Percentiles rank a stretch among this genome's conserved stretches.
Conservation (phyloP, 2,797 vertebrate species). For the Manis pentadactyla region DNA sequence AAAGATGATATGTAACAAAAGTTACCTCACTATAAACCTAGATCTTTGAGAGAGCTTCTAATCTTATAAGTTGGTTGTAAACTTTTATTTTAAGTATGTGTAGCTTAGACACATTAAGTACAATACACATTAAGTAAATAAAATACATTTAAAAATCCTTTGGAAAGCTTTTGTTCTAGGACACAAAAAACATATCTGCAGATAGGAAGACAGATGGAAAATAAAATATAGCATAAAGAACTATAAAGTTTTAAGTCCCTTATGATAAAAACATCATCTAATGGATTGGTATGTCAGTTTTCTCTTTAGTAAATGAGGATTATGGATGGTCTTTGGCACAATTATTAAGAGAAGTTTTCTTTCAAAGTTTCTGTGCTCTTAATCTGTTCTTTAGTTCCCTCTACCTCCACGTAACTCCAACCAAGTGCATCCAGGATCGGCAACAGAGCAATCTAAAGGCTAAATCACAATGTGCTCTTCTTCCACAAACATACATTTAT, state of each 20-base stretch:
- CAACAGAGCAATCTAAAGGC: neutral
- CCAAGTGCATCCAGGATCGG: neutral
- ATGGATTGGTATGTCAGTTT: neutral
- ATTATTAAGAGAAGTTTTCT: slow-evolving; percentile 31
- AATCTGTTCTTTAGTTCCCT: neutral
- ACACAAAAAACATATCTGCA: neutral
- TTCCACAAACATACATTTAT: neutral
- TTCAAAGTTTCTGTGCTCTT: neutral
- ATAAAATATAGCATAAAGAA: neutral
- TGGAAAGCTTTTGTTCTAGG: slow-evolving; percentile 34
- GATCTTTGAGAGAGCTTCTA: neutral
- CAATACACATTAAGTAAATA: neutral
- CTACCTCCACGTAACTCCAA: neutral
- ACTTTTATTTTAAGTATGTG: slow-evolving; percentile 20
- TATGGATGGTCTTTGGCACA: neutral
- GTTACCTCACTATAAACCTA: slow-evolving; percentile 39
- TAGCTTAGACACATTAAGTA: neutral
- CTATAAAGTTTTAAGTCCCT: neutral
- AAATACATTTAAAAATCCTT: slow-evolving; percentile 20
- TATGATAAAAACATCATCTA: slow-evolving; percentile 16
- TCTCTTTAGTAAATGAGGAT: slow-evolving; percentile 49
- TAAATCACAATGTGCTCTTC: neutral
- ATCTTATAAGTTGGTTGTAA: neutral
- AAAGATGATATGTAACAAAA: slow-evolving; percentile 7
- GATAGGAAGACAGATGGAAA: neutral